phyloP scores from a whole-genome alignment of 2,888 invertebrate genomes.

The Hypomecis atomaria region DNA sequence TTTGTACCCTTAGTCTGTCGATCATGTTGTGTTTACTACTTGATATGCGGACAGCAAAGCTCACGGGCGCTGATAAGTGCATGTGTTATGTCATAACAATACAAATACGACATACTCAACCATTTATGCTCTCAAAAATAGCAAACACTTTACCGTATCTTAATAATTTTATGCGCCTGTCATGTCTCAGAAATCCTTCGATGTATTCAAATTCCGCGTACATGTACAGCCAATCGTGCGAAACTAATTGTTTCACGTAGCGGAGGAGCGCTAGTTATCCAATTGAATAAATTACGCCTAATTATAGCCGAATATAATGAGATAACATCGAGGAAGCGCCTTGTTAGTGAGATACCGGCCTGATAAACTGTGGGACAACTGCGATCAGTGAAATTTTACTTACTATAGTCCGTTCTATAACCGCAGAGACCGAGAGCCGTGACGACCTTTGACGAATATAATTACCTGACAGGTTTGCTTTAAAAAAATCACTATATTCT shows the following conservation, averaged over 20 bases:
- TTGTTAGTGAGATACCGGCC: slow-evolving; percentile 11
- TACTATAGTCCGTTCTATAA: not conserved
- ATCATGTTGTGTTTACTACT: no score
- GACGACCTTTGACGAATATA: no score
- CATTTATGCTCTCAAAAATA: not conserved
- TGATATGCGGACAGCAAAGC: no score
- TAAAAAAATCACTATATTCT: no score
- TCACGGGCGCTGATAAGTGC: not conserved
- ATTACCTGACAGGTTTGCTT: no score
- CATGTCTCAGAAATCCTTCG: slow-evolving; percentile 17
- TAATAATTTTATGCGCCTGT: not conserved
- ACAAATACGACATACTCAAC: not conserved
- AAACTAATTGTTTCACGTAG: slow-evolving; percentile 29
- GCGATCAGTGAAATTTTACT: slow-evolving; percentile 10
- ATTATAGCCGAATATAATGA: slow-evolving; percentile 35
- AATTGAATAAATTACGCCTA: slow-evolving; percentile 42
- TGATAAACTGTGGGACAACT: slow-evolving; percentile 2
- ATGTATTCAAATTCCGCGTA: slow-evolving; percentile 24
- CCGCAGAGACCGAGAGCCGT: no score
- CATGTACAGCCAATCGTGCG: slow-evolving; percentile 18
- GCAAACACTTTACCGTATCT: not conserved
- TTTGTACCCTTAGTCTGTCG: no score
- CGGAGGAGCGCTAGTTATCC: slow-evolving; percentile 31
- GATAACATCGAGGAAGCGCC: slow-evolving; percentile 17
- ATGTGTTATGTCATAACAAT: not conserved